These are phyloP conservation scores for pig (Sus scrofa) DNA, from an alignment of 2,113 vertebrate species.

Conservation along the genomic window DNA sequence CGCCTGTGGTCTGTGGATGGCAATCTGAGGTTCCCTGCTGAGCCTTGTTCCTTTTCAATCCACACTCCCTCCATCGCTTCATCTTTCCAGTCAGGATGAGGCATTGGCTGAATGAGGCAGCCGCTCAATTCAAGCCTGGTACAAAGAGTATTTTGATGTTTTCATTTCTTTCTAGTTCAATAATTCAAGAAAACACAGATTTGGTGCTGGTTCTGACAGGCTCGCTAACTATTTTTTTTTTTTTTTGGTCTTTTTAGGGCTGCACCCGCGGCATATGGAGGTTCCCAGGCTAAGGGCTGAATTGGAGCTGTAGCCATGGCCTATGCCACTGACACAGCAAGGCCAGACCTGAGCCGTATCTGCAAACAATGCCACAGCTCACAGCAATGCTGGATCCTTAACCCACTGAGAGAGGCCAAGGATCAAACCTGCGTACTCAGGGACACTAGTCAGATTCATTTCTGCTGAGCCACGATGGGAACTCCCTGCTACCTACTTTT, in stretches of 20 bases:
- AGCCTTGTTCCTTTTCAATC: conserved; percentile 61
- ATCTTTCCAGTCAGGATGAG: conserved; percentile 55
- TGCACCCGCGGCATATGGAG: too few species aligned
- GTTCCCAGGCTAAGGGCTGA: too few species aligned
- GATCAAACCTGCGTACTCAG: too few species aligned
- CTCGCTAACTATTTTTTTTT: not conserved
- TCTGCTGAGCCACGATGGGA: too few species aligned
- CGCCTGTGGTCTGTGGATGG: conserved; percentile 9
- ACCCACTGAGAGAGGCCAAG: too few species aligned
- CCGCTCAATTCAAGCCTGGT: conserved; percentile 53
- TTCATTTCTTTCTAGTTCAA: conserved; percentile 79
- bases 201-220: conserved; percentile 49
- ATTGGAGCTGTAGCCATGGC: too few species aligned
- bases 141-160: conserved; percentile 82
- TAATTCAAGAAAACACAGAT: conserved; percentile 76
- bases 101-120: conserved; percentile 60
- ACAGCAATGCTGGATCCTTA: too few species aligned
- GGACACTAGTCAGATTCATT: too few species aligned
- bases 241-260: too few species aligned
- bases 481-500: not conserved
- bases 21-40: conserved; percentile 59
- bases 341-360: too few species aligned
- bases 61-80: not conserved
- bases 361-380: too few species aligned
- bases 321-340: too few species aligned